phyloP scores from a whole-genome alignment of 2,797 vertebrate genomes.

The Pseudochromis fuscus region DNA sequence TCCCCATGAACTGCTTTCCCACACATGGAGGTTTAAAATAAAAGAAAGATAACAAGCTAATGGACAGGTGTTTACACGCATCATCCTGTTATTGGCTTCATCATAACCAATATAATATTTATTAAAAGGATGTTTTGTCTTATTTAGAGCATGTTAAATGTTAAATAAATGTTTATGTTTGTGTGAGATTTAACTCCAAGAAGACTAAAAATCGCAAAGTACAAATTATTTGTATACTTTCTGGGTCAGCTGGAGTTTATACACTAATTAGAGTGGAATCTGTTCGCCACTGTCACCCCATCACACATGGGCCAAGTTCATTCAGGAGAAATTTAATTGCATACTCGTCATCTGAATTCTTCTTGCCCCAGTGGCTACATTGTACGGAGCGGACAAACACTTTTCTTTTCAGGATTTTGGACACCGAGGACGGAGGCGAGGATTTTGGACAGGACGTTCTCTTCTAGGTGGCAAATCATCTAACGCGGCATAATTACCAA shows the following conservation, averaged over 20 bases:
- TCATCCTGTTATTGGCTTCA: background rate
- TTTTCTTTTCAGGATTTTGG: constrained; percentile 60
- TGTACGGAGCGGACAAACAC: constrained; percentile 66
- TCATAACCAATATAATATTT: background rate
- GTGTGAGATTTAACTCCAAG: constrained; percentile 21
- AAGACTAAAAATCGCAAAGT: constrained; percentile 1
- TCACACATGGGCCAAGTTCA: constrained; percentile 72
- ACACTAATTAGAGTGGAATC: constrained; percentile 79
- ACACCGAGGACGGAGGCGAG: constrained; percentile 34
- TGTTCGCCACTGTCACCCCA: constrained; percentile 57
- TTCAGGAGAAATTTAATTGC: constrained; percentile 81
- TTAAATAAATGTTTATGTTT: constrained; percentile 9
- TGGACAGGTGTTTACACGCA: background rate
- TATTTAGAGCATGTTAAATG: background rate
- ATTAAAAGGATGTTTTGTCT: background rate
- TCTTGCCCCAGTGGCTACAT: constrained; percentile 69
- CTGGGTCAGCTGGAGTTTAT: constrained; percentile 63
- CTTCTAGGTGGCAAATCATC: constrained; percentile 36
- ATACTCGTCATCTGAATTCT: constrained; percentile 77
- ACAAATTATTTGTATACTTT: constrained; percentile 11
- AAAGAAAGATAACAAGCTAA: constrained; percentile 15
- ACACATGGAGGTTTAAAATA: constrained; percentile 30
- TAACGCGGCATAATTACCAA: constrained; percentile 39
- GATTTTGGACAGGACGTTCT: constrained; percentile 42
- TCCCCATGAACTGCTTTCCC: constrained; percentile 22